Evolutionary conservation across 2,888 invertebrate species (phyloP), one percentile per base, ranked within the genome.

Genomic region (Panorpa germanica): DNA sequence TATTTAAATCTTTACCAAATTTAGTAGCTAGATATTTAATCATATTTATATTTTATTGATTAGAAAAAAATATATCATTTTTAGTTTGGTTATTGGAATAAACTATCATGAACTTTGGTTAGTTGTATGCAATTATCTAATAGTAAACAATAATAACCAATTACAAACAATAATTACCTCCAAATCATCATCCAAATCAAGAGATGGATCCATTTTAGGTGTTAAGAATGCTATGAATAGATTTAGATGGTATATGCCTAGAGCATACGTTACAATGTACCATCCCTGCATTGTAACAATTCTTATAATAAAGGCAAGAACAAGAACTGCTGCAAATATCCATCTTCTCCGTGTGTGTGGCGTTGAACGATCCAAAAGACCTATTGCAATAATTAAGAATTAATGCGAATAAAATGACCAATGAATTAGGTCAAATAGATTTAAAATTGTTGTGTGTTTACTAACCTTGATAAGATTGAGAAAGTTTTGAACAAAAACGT

Each of bases 211-310:
- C 50, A 96, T 93, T 68, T 95, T 96, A 48, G 98, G 98, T 47
- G 98, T 93, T 42, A 99, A 70, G 69, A 99, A 99, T 59, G 95
- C 93, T 64, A 99, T 93, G 63, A 99, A 95, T 55, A 98, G 66
- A 63, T 99, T 99, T 53, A 99, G 70, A 55, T 98, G 88, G 59
- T 96, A 99, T 51, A 99, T 99, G 44, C 96, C 96, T 55, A 99
- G 63, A 17, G 93, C 98, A 60, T 99, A 99, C 42, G 95, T 93
- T 36, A 99, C 77, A 46, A 99, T 98, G 55, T 98, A 98, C 93
- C 96, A 99, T 42, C 98, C 98, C 85, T 99, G 85, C 50, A 76
- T 69, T 41, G 78, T 55, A 50, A 85, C 62, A 56, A 90, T 73
- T 56, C 86, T 69, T 45, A 81, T 57, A 48, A 82, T 59, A 59